Base-by-base conservation (phyloP, 1,140 invertebrate genomes). In the Grapholita molesta region DNA sequence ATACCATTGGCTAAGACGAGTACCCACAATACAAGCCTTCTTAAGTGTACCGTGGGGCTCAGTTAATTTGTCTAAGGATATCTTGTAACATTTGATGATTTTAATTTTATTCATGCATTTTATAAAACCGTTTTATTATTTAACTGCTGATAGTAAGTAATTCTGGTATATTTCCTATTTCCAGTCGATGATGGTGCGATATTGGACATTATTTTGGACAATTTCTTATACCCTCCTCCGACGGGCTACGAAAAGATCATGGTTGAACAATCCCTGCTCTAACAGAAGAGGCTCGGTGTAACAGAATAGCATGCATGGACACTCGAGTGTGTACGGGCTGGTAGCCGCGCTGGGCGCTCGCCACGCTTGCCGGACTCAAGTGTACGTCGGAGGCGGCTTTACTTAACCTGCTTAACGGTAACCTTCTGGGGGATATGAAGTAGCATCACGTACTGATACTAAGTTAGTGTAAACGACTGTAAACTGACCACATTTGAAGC, bases 151-250 rank as follows among this genome's bases (percentile, higher is more conserved):
- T 67, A 32, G 66, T 70, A 28, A n/a, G 69, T 52, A 42, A 48
- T 28, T 48, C 48, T 21, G 33, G 18, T 64, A 38, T 52, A n/a
- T 66, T 66, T 71, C 64, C 71, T 72, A 18, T 78, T 96, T 96
- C 57, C 90, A 99, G 98, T 99, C 77, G 98, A 99, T 84, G 98
- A 99, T 89, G 98, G 98, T 82, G 98, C 98, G 30, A 99, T 99
- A 73, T 90, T 99, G 87, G 99, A 99, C 91, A 95, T 99, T 75
- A 96, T 98, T 77, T 94, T 99, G 88, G 96, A 97, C 71, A 96
- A 96, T 80, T 99, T 99, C 89, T 93, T 94, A 69, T 95, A 97
- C 86, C 92, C 95, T 3, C 96, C 97, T 48, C 98, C 99, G 0
- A 91, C 94, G 48, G 99, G 99, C 30, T 99, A 97, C 88, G 98